Evolutionary conservation across 2,888 invertebrate species (phyloP).

Genomic region (Monopis laevigella): DNA sequence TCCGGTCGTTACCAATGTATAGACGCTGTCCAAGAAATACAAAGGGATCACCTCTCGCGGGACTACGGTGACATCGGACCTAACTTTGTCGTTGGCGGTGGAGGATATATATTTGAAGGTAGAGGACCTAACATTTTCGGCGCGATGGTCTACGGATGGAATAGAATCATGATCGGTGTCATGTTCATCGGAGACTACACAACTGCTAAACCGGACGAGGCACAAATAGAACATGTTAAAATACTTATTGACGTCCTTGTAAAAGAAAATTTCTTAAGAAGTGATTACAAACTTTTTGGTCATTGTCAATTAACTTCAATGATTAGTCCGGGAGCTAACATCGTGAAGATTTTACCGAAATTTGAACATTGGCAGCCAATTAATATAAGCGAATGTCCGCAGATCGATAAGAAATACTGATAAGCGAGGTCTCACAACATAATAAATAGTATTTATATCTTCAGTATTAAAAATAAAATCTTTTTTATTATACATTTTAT

Average conservation of each 20-base stretch:
- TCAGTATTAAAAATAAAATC: no score
- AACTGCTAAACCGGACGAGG: slow-evolving; percentile 23
- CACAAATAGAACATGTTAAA: slow-evolving; percentile 36
- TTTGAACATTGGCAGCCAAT: slow-evolving; percentile 36
- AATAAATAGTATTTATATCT: no score
- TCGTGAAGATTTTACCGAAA: slow-evolving; percentile 28
- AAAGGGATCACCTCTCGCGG: slow-evolving; percentile 31
- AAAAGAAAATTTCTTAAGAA: slow-evolving; percentile 26
- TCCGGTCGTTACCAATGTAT: slow-evolving; percentile 33
- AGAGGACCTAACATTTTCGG: slow-evolving; percentile 42
- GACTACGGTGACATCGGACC: slow-evolving; percentile 41
- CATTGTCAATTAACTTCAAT: slow-evolving; percentile 39
- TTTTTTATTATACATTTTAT: no score
- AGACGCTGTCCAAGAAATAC: slow-evolving; percentile 31
- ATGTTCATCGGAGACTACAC: slow-evolving; percentile 50
- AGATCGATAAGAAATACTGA: not conserved
- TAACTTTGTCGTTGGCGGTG: slow-evolving; percentile 44
- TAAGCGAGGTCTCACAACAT: no score
- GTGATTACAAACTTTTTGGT: slow-evolving; percentile 34
- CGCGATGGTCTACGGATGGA: slow-evolving; percentile 37
- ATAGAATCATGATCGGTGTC: slow-evolving; percentile 33
- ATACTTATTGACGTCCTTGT: slow-evolving; percentile 33
- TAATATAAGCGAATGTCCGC: slow-evolving; percentile 19
- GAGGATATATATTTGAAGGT: slow-evolving; percentile 47
- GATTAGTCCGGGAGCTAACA: slow-evolving; percentile 33